Percentiles rank a stretch among this genome's conserved stretches.
Conservation (phyloP, 2,797 vertebrate species). For the Pipistrellus pygmaeus region DNA sequence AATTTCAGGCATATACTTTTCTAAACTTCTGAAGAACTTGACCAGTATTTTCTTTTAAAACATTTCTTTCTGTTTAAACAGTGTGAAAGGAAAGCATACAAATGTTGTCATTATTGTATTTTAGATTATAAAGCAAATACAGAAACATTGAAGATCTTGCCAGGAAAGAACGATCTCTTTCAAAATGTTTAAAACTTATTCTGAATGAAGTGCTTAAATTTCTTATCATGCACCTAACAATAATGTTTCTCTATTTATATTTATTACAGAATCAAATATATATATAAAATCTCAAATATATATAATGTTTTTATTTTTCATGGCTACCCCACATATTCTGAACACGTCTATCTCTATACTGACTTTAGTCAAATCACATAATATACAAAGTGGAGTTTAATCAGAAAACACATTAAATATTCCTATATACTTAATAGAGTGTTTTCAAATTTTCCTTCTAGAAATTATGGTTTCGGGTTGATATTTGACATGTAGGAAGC, state of each 20-base stretch:
- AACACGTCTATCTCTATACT: background rate
- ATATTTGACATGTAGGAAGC: constrained; percentile 50
- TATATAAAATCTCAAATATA: no score
- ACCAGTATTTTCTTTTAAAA: constrained; percentile 34
- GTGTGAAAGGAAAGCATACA: background rate
- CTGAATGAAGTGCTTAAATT: background rate
- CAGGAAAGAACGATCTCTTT: constrained; percentile 3
- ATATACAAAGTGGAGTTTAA: constrained; percentile 53
- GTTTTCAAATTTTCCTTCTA: constrained; percentile 60
- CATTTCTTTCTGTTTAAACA: constrained; percentile 6
- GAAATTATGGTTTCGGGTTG: constrained; percentile 67
- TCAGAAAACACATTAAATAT: constrained; percentile 23
- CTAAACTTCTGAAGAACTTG: constrained; percentile 59
- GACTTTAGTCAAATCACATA: background rate
- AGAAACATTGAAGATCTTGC: background rate
- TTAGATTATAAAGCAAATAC: constrained; percentile 42
- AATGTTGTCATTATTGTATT: background rate
- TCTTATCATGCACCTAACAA: constrained; percentile 13
- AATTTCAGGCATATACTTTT: constrained; percentile 40
- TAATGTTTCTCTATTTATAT: constrained; percentile 37
- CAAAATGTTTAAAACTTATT: constrained; percentile 50
- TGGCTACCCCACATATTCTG: background rate
- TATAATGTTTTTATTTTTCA: background rate
- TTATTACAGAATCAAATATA: constrained; percentile 41
- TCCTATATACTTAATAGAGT: background rate